Percentiles rank a stretch among this genome's conserved stretches.
Conservation (phyloP, 2,888 invertebrate genomes). For the Salticus scenicus region DNA sequence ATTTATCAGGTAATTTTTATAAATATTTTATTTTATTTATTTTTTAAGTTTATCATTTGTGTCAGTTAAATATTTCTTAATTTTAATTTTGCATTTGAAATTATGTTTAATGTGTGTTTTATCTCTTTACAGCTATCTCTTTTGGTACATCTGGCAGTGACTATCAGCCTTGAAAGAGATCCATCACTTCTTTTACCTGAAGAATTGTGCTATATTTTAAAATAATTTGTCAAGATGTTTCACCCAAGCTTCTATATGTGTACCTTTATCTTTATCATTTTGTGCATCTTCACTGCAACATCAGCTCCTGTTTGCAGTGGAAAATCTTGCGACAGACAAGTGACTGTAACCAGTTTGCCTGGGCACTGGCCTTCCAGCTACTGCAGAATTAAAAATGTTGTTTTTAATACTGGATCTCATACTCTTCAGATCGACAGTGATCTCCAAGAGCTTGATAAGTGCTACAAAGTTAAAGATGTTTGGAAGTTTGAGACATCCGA, state of each 20-base stretch:
- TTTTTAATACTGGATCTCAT: slow-evolving; percentile 53
- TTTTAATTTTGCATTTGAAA: too few species aligned
- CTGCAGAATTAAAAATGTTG: slow-evolving; percentile 66
- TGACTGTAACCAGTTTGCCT: slow-evolving; percentile 43
- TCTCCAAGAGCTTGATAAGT: slow-evolving; percentile 53
- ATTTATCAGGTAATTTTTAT: background rate
- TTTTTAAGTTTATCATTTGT: background rate
- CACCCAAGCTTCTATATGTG: background rate
- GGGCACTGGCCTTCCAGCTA: slow-evolving; percentile 71
- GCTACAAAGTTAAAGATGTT: slow-evolving; percentile 60
- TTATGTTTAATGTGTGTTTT: too few species aligned
- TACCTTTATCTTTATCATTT: slow-evolving; percentile 10
- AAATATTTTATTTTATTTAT: background rate
- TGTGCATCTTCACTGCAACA: slow-evolving; percentile 39
- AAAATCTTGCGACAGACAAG: slow-evolving; percentile 32
- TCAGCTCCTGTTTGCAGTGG: slow-evolving; percentile 51
- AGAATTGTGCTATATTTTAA: background rate
- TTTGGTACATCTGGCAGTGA: background rate
- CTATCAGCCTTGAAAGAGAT: background rate
- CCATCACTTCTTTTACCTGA: background rate
- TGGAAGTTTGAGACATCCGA: slow-evolving; percentile 61
- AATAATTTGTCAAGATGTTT: slow-evolving; percentile 25
- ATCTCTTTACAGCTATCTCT: background rate
- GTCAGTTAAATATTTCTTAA: background rate
- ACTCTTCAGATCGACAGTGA: slow-evolving; percentile 47